Conservation (phyloP, 2,113 vertebrate genomes). For the Anolis carolinensis region DNA sequence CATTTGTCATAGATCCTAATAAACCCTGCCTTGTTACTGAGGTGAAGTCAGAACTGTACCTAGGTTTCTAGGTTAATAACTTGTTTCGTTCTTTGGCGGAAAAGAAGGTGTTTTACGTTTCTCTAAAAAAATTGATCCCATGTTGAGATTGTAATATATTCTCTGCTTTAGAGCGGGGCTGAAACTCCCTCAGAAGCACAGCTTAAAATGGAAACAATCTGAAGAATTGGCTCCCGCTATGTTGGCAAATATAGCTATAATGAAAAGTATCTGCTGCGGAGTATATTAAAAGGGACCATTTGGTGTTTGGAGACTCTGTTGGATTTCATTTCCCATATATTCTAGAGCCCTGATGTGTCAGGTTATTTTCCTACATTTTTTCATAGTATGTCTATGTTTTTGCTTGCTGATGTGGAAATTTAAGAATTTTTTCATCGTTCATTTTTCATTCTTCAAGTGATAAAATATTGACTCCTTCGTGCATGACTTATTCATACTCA, state of each 20-base stretch:
- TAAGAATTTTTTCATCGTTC: not conserved
- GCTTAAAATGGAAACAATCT: constrained; percentile 40
- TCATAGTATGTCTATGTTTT: constrained; percentile 9
- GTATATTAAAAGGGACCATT: constrained; percentile 15
- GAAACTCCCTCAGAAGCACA: constrained; percentile 30
- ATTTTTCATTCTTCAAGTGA: constrained; percentile 20
- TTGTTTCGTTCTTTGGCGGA: constrained; percentile 47
- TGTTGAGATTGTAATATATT: constrained; percentile 44
- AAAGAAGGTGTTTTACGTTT: constrained; percentile 53
- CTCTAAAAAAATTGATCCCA: constrained; percentile 52
- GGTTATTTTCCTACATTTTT: constrained; percentile 28
- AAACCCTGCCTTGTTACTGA: constrained; percentile 56
- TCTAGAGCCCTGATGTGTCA: constrained; percentile 22
- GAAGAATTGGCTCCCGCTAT: constrained; percentile 24
- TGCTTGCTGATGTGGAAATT: constrained; percentile 2
- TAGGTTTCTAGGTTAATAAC: constrained; percentile 61
- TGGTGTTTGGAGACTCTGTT: not conserved
- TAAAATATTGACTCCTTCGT: not conserved
- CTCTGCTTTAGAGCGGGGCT: constrained; percentile 32
- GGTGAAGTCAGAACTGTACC: constrained; percentile 58
- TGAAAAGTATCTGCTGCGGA: not conserved
- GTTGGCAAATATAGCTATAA: constrained; percentile 25
- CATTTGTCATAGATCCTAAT: constrained; percentile 28
- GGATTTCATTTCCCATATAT: not conserved
- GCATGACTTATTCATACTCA: constrained; percentile 27